Percentiles rank a stretch among this genome's conserved stretches.
Evolutionary conservation across 2,888 invertebrate genomes (phyloP).

Genomic region (Parnassius smintheus): DNA sequence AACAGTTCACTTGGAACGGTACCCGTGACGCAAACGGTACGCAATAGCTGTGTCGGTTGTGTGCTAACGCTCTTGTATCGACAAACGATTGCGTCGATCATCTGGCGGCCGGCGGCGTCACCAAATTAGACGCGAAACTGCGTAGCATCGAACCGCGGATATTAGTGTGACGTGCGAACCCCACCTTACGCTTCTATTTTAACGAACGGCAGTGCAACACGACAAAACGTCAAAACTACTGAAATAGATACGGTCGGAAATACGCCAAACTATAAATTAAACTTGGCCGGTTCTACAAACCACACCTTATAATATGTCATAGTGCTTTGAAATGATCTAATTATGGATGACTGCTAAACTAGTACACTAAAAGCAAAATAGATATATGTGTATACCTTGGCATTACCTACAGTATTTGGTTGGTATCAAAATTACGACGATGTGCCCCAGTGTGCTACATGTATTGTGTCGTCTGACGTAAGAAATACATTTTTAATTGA

Average conservation of each 20-base stretch:
- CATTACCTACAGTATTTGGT: too few relatives aligned
- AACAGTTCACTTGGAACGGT: neutral
- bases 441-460: too few relatives aligned
- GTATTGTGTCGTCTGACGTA: too few relatives aligned
- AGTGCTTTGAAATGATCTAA: neutral
- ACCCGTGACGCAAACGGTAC: constrained; percentile 31
- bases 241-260: constrained; percentile 42
- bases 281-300: constrained; percentile 7
- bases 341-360: neutral
- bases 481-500: too few relatives aligned
- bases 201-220: constrained; percentile 54
- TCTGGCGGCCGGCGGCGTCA: constrained; percentile 53
- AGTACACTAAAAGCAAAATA: neutral
- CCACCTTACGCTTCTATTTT: constrained; percentile 55
- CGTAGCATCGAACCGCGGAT: constrained; percentile 41
- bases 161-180: constrained; percentile 63
- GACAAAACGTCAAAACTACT: constrained; percentile 49
- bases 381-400: too few relatives aligned
- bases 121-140: constrained; percentile 72
- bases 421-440: too few relatives aligned
- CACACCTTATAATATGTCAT: constrained; percentile 11
- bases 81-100: constrained; percentile 44
- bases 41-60: constrained; percentile 27
- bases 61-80: constrained; percentile 37
- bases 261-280: constrained; percentile 18